phyloP scores from a whole-genome alignment of 2,888 invertebrate species.

The Melanophora roralis region DNA sequence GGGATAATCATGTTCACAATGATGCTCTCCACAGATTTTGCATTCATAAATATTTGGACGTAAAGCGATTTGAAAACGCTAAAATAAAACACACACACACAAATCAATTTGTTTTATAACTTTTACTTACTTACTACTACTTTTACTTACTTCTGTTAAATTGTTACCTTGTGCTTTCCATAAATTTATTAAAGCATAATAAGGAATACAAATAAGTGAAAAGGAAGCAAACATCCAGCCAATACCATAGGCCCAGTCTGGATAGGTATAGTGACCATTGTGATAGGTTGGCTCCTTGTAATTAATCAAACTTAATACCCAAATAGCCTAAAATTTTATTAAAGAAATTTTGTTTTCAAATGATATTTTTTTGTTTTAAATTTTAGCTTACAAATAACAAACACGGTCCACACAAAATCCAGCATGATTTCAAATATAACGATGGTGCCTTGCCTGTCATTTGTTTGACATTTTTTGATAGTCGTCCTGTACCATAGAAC shows the following conservation, averaged over 20 bases:
- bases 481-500: slow-evolving; percentile 90
- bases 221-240: slow-evolving; percentile 92
- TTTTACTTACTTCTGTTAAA: slow-evolving; percentile 82
- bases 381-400: slow-evolving; percentile 82
- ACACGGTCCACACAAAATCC: slow-evolving; percentile 88
- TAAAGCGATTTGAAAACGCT: slow-evolving; percentile 87
- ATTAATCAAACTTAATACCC: slow-evolving; percentile 92
- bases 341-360: neutral
- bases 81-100: neutral
- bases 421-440: slow-evolving; percentile 89
- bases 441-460: slow-evolving; percentile 92
- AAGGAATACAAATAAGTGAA: slow-evolving; percentile 90
- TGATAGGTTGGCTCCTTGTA: slow-evolving; percentile 91
- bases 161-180: slow-evolving; percentile 84
- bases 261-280: slow-evolving; percentile 87
- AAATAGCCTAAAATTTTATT: slow-evolving; percentile 82
- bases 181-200: slow-evolving; percentile 86
- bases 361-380: neutral
- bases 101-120: neutral
- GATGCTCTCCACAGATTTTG: slow-evolving; percentile 84
- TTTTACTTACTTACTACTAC: neutral
- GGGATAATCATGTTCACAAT: slow-evolving; percentile 83
- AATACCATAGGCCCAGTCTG: slow-evolving; percentile 87
- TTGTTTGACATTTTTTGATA: slow-evolving; percentile 90
- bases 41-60: slow-evolving; percentile 87